phyloP scores from a whole-genome alignment of 2,888 invertebrate genomes.

The Ernsta delagoae region DNA sequence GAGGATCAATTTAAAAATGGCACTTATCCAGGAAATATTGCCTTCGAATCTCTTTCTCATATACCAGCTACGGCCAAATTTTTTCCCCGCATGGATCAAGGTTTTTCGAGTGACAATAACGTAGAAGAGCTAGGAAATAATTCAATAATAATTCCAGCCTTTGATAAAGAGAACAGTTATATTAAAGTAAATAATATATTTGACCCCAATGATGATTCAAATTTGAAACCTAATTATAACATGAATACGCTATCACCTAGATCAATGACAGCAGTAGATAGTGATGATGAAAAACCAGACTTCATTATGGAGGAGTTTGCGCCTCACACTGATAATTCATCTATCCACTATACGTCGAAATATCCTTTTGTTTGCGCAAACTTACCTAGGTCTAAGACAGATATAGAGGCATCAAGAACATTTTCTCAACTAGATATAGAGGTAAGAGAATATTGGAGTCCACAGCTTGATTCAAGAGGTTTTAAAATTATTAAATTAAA shows the following conservation, averaged over 20 bases:
- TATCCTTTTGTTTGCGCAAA: slow-evolving; percentile 51
- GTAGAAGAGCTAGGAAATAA: slow-evolving; percentile 41
- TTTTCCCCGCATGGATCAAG: slow-evolving; percentile 58
- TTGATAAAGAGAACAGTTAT: neutral
- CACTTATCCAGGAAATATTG: slow-evolving; percentile 44
- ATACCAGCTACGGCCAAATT: slow-evolving; percentile 55
- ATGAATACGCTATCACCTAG: neutral
- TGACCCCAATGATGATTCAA: neutral
- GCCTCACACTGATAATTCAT: slow-evolving; percentile 40
- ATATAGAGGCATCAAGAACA: slow-evolving; percentile 63
- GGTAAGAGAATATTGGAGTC: slow-evolving; percentile 49
- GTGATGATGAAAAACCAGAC: slow-evolving; percentile 56
- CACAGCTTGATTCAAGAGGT: neutral
- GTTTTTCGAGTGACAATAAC: slow-evolving; percentile 48
- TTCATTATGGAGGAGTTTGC: slow-evolving; percentile 58
- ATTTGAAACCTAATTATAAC: neutral
- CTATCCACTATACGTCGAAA: slow-evolving; percentile 45
- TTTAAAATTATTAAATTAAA: neutral
- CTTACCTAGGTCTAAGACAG: slow-evolving; percentile 51
- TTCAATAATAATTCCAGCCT: slow-evolving; percentile 18
- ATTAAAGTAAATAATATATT: slow-evolving; percentile 25
- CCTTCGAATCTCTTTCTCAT: slow-evolving; percentile 51
- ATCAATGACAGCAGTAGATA: slow-evolving; percentile 22
- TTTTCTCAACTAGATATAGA: slow-evolving; percentile 67
- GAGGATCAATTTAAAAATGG: slow-evolving; percentile 39